Base-by-base conservation (phyloP, 2,888 invertebrate genomes). In the Mactromeris polynyma region DNA sequence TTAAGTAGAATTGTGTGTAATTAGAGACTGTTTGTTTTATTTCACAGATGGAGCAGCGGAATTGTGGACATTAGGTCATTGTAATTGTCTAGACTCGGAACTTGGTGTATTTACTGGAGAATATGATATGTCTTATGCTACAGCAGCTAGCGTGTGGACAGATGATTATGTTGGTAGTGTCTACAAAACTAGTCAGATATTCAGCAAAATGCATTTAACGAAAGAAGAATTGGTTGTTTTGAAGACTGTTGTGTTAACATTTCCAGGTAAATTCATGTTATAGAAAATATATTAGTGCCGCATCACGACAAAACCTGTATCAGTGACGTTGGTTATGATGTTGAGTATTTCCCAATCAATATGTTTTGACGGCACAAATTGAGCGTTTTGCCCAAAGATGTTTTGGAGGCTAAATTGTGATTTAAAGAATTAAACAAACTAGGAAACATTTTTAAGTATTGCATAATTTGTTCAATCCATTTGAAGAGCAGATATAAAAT, bases 211-310 rank as follows among this genome's bases (percentile, higher is more conserved):
- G 38, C 77, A 79, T 51, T 38, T 85, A 19, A 33, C 84, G 1
- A 85, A 85, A 51, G 84, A 85, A 58, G 84, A 85, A 26, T 33
- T 85, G 21, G 84, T 85, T n/a, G 84, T 85, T 6, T 40, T 85
- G 11, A 85, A 85, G 69, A 85, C 84, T 6, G 54, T 85, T 54
- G 84, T 85, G 17, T 54, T 85, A 19, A 85, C 84, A 36, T 85
- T 78, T 38, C 51, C 84, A 33, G 84, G 84, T 85, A 85, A 26
- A n/a, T 58, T 26, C 1, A 21, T 58, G n/a, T n/a, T n/a, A n/a
- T n/a, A n/a, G n/a, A n/a, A n/a, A n/a, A n/a, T n/a, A n/a, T n/a
- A n/a, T n/a, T n/a, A n/a, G n/a, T n/a, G n/a, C n/a, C n/a, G n/a
- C n/a, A n/a, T n/a, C n/a, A n/a, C n/a, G n/a, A n/a, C n/a, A n/a